A percentile compares a stretch with the other conserved stretches of the same genome.
These are phyloP conservation scores for Oostethus manadensis DNA, from an alignment of 2,113 vertebrate genomes.

Conservation along the genomic window DNA sequence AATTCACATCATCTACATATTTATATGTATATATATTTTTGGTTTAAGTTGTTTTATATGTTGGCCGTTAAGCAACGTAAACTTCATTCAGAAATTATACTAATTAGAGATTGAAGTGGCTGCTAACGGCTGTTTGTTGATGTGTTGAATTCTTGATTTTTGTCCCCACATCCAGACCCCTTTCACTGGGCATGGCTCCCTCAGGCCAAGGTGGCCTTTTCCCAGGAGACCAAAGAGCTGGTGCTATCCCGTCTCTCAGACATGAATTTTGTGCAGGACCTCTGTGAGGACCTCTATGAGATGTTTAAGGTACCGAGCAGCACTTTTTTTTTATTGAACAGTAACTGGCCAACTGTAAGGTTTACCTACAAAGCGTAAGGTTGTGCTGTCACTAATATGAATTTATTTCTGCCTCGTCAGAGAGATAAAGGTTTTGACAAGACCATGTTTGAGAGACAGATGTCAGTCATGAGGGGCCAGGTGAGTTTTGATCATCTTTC, in stretches of 20 bases:
- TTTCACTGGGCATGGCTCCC: slow-evolving; percentile 98
- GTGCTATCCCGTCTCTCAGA: slow-evolving; percentile 90
- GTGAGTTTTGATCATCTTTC: slow-evolving; percentile 64
- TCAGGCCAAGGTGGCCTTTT: slow-evolving; percentile 93
- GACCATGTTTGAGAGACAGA: slow-evolving; percentile 92
- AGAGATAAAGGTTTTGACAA: slow-evolving; percentile 91
- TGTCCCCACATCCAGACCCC: slow-evolving; percentile 75
- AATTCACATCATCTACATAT: too few species aligned
- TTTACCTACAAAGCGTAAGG: background rate
- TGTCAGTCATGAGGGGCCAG: slow-evolving; percentile 99
- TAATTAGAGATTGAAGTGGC: too few species aligned
- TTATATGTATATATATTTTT: too few species aligned
- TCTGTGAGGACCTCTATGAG: slow-evolving; percentile 95
- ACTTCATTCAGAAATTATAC: too few species aligned
- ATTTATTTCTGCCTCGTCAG: slow-evolving; percentile 55
- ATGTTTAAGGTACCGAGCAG: slow-evolving; percentile 83
- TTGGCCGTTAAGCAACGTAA: too few species aligned
- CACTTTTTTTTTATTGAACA: background rate
- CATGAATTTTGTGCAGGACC: slow-evolving; percentile 98
- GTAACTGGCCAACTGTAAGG: too few species aligned
- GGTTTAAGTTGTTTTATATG: too few species aligned
- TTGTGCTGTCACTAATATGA: background rate
- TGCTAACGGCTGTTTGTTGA: too few species aligned
- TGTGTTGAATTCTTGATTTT: background rate
- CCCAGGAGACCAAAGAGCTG: slow-evolving; percentile 87